phyloP scores from a whole-genome alignment of 1,140 invertebrate species.

The Dryas iulia region DNA sequence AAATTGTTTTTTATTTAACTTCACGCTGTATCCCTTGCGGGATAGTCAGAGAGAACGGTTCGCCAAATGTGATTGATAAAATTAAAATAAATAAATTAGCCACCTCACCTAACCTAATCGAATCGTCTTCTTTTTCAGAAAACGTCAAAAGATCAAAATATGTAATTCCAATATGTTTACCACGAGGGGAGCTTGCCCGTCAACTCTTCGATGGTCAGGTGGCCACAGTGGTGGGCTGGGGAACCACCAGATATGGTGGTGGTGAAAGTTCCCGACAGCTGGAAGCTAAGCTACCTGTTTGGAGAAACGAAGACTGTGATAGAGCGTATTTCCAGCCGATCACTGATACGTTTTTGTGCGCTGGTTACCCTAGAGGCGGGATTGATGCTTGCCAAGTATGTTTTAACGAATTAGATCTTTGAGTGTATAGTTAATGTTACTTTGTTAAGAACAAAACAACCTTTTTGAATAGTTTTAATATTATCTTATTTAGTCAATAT shows the following conservation, averaged over 20 bases:
- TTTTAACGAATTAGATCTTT: too few relatives aligned
- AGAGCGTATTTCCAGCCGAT: conserved; percentile 95
- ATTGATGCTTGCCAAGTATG: conserved; percentile 94
- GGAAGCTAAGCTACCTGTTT: conserved; percentile 92
- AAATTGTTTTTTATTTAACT: too few relatives aligned
- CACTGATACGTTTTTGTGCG: conserved; percentile 94
- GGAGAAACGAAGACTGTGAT: conserved; percentile 95
- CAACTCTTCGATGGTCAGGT: conserved; percentile 84
- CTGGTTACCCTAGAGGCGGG: conserved; percentile 93
- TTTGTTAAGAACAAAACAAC: too few relatives aligned
- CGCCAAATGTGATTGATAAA: too few relatives aligned
- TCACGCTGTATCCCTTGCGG: too few relatives aligned
- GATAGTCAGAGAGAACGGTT: too few relatives aligned
- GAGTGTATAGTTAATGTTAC: too few relatives aligned
- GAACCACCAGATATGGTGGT: conserved; percentile 92
- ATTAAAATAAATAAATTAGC: too few relatives aligned
- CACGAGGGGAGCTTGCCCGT: conserved; percentile 80
- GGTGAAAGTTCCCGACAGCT: conserved; percentile 91
- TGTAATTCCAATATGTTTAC: conserved; percentile 93
- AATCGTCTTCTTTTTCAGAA: conserved; percentile 53
- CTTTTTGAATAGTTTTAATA: too few relatives aligned
- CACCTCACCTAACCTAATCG: too few relatives aligned
- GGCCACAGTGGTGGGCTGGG: conserved; percentile 96
- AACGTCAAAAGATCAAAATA: conserved; percentile 90
- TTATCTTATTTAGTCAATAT: too few relatives aligned